Evolutionary conservation across 2,797 vertebrate species (phyloP).

Genomic region (Anguilla obscura): DNA sequence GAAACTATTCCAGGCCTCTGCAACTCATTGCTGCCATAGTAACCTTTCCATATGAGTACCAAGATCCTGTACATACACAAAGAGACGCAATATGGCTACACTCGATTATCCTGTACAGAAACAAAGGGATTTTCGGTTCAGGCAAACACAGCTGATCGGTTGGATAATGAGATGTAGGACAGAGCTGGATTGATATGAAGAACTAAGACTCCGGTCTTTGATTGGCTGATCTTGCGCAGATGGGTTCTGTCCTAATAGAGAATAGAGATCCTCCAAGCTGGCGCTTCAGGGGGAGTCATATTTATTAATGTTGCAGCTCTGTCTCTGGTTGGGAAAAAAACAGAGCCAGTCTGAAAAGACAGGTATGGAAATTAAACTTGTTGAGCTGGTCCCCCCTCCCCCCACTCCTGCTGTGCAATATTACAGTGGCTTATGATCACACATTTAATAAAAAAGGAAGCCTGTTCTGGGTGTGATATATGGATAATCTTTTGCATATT

Average conservation of each 20-base stretch:
- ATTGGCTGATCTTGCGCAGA: not conserved
- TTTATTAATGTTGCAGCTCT: not conserved
- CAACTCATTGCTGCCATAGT: not conserved
- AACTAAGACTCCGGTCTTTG: not conserved
- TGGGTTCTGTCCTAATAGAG: not conserved
- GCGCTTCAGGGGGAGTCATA: not conserved
- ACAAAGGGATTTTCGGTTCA: not conserved
- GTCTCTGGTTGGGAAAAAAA: not conserved
- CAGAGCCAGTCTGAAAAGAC: not conserved
- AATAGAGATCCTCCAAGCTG: not conserved
- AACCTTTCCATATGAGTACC: not conserved
- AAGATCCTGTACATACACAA: not conserved
- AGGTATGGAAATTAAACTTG: conserved; percentile 1
- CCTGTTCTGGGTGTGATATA: not conserved
- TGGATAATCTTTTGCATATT: not conserved
- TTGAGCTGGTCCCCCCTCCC: not conserved
- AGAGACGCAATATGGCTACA: not conserved
- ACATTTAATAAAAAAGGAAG: not conserved
- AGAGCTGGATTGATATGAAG: not conserved
- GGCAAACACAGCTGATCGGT: not conserved
- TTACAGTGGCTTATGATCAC: not conserved
- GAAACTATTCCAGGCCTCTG: not conserved
- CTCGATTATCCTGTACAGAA: not conserved
- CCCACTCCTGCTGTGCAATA: not conserved
- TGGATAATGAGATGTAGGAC: not conserved